Conservation (phyloP, 1,140 invertebrate species). For the Orchestia grillus region DNA sequence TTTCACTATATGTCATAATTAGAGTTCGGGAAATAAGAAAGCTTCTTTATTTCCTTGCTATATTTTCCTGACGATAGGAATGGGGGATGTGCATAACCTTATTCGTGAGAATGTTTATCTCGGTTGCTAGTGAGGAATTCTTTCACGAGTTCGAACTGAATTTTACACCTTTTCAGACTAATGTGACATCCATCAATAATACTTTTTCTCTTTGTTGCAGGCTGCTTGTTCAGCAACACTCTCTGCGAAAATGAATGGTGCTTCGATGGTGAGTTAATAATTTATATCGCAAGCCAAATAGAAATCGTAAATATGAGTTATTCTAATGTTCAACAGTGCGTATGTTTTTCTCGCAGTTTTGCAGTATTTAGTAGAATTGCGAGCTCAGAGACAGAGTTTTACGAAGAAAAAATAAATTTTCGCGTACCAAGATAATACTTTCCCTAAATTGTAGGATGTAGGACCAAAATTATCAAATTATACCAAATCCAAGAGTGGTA, state of each 20-base stretch:
- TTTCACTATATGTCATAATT: no score
- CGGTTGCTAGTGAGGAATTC: not conserved
- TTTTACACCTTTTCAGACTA: not conserved
- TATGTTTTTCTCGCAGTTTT: not conserved
- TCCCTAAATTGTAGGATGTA: not conserved
- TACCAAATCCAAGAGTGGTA: no score
- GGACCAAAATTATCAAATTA: not conserved
- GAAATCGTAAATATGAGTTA: not conserved
- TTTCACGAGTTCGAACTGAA: not conserved
- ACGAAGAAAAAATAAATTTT: no score
- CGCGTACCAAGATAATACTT: not conserved
- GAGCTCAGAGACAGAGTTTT: not conserved
- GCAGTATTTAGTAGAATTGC: not conserved
- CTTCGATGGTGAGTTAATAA: conserved; percentile 46
- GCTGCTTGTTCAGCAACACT: conserved; percentile 44
- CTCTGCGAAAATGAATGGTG: conserved; percentile 53
- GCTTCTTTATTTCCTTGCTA: no score
- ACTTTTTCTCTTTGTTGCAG: not conserved
- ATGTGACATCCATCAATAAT: not conserved
- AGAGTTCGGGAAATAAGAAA: no score
- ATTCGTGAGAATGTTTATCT: no score
- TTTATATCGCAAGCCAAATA: not conserved
- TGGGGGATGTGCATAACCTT: no score
- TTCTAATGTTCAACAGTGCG: not conserved
- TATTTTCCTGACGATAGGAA: no score